phyloP scores from a whole-genome alignment of 2,113 vertebrate genomes.

The Cyrtonyx montezumae region DNA sequence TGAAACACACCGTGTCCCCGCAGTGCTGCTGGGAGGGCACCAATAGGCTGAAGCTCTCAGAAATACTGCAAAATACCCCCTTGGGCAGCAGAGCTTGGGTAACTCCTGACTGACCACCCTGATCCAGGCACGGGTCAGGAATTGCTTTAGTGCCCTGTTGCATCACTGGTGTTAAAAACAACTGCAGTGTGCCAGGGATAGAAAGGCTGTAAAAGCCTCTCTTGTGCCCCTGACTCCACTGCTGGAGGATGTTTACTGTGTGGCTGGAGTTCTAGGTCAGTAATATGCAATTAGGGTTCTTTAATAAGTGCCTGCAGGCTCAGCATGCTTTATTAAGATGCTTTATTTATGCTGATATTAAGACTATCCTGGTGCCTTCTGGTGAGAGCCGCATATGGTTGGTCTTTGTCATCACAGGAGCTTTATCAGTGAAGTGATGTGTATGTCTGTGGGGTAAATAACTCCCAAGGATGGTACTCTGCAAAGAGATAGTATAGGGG shows the following conservation, averaged over 20 bases:
- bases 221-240: not conserved
- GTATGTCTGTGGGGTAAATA: no score
- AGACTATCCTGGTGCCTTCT: not conserved
- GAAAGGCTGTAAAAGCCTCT: not conserved
- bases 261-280: not conserved
- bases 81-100: no score
- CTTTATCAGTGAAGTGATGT: not conserved
- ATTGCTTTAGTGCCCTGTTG: no score
- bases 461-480: no score
- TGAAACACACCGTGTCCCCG: not conserved
- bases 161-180: not conserved
- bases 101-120: no score
- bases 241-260: not conserved
- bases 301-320: not conserved
- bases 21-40: not conserved
- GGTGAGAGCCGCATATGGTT: rapidly evolving
- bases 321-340: not conserved
- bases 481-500: no score
- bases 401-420: rapidly evolving
- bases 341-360: no score
- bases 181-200: not conserved
- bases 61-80: no score
- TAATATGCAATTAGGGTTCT: not conserved
- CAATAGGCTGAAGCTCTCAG: not conserved
- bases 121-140: no score